Evolutionary conservation across 2,113 vertebrate genomes (phyloP).

Genomic region (Nothoprocta pentlandii): DNA sequence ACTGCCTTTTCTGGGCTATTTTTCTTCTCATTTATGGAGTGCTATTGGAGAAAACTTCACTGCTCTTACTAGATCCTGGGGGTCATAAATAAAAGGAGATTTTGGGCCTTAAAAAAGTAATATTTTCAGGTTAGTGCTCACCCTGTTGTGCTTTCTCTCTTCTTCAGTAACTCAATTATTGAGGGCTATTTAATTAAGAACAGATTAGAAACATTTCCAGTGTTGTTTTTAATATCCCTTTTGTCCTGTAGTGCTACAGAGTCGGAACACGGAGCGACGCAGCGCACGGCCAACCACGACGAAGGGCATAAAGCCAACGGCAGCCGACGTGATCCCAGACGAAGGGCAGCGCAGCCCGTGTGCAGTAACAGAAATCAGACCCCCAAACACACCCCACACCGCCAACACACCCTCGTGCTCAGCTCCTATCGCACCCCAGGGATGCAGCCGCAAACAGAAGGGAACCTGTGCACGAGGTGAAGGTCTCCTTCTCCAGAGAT

Average conservation of each 20-base stretch:
- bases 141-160: slow-evolving; percentile 47
- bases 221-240: slow-evolving; percentile 69
- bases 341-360: slow-evolving; percentile 66
- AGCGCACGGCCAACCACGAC: slow-evolving; percentile 64
- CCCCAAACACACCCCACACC: slow-evolving; percentile 22
- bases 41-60: background rate
- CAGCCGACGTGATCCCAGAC: slow-evolving; percentile 67
- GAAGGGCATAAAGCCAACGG: slow-evolving; percentile 65
- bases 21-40: background rate
- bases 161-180: slow-evolving; percentile 70
- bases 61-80: background rate
- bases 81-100: background rate
- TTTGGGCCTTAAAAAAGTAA: background rate
- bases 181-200: slow-evolving; percentile 69
- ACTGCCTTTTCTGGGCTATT: background rate
- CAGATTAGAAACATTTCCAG: slow-evolving; percentile 76
- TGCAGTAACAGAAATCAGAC: slow-evolving; percentile 60
- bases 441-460: slow-evolving; percentile 7
- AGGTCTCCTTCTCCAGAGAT: background rate
- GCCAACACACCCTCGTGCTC: background rate
- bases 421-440: background rate
- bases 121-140: slow-evolving; percentile 30
- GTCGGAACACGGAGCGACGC: slow-evolving; percentile 69
- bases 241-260: slow-evolving; percentile 71
- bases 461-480: background rate